These are phyloP conservation scores for Portunus trituberculatus DNA, from an alignment of 1,140 invertebrate genomes.

Conservation along the genomic window DNA sequence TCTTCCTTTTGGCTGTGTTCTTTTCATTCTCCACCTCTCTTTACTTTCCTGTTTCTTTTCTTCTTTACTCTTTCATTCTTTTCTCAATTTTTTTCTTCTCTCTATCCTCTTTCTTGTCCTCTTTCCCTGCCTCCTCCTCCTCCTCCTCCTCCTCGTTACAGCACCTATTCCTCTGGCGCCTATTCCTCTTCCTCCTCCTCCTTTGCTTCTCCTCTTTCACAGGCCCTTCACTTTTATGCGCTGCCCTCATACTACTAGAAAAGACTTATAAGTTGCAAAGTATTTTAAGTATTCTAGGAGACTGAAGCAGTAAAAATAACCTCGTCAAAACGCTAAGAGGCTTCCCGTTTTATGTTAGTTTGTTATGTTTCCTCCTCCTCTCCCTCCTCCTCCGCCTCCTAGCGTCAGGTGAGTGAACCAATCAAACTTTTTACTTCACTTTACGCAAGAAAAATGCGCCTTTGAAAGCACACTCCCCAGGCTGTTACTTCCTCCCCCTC, in stretches of 20 bases:
- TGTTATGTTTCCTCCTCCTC: background rate
- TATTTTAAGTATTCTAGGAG: too few species aligned
- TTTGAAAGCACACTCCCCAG: background rate
- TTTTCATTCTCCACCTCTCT: too few species aligned
- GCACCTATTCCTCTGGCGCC: background rate
- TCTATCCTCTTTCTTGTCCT: background rate
- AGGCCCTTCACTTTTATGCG: too few species aligned
- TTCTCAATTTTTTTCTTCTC: background rate
- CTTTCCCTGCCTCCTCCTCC: background rate
- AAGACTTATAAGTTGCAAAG: too few species aligned
- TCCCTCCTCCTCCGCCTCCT: background rate
- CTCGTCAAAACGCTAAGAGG: too few species aligned
- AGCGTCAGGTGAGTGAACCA: background rate
- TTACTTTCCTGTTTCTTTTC: background rate
- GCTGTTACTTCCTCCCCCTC: background rate
- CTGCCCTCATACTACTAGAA: too few species aligned
- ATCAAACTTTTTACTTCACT: slow-evolving; percentile 2
- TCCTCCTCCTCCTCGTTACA: background rate
- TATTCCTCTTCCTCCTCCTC: background rate
- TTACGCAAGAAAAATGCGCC: background rate
- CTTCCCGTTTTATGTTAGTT: background rate
- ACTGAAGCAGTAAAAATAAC: too few species aligned
- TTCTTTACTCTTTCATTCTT: background rate
- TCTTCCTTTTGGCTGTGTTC: too few species aligned
- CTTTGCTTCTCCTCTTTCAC: too few species aligned